A percentile compares a stretch with the other conserved stretches of the same genome.
Evolutionary conservation across 2,888 invertebrate species (phyloP).

Genomic region (Cephonodes hylas): DNA sequence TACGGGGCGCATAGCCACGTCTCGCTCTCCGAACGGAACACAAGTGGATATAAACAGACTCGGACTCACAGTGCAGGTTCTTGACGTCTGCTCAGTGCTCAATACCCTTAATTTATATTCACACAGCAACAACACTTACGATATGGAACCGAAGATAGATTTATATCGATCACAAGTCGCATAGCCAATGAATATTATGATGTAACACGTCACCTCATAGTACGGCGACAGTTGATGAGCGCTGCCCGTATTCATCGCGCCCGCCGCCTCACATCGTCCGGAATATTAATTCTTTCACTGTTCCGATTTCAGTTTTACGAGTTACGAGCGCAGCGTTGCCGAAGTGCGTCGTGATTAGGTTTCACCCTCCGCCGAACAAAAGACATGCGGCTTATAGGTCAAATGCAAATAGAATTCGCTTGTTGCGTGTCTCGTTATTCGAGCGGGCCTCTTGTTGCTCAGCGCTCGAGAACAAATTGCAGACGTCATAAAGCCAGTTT

Average conservation of each 20-base stretch:
- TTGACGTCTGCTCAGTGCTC: conserved; percentile 43
- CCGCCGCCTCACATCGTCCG: not conserved
- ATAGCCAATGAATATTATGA: conserved; percentile 36
- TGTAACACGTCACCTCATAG: conserved; percentile 7
- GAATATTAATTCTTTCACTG: conserved; percentile 7
- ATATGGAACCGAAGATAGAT: conserved; percentile 53
- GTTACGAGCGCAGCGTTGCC: conserved; percentile 15
- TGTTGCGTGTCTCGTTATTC: conserved; percentile 65
- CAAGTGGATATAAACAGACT: conserved; percentile 30
- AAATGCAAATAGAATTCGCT: conserved; percentile 73
- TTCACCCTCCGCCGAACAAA: conserved; percentile 39
- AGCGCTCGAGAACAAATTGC: conserved; percentile 63
- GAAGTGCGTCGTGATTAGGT: conserved; percentile 22
- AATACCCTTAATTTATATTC: conserved; percentile 61
- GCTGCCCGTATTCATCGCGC: not conserved
- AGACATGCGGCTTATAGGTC: conserved; percentile 61
- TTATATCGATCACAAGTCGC: conserved; percentile 51
- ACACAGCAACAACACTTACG: conserved; percentile 41
- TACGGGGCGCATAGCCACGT: conserved; percentile 22
- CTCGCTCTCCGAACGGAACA: conserved; percentile 31
- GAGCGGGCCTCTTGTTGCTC: conserved; percentile 54
- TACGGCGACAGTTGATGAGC: not conserved
- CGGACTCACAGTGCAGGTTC: conserved; percentile 28
- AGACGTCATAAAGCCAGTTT: conserved; percentile 66
- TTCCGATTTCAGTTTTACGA: conserved; percentile 8